These are phyloP conservation scores for Chaetoderma sp. DNA, from an alignment of 2,888 invertebrate genomes.

Conservation along the genomic window DNA sequence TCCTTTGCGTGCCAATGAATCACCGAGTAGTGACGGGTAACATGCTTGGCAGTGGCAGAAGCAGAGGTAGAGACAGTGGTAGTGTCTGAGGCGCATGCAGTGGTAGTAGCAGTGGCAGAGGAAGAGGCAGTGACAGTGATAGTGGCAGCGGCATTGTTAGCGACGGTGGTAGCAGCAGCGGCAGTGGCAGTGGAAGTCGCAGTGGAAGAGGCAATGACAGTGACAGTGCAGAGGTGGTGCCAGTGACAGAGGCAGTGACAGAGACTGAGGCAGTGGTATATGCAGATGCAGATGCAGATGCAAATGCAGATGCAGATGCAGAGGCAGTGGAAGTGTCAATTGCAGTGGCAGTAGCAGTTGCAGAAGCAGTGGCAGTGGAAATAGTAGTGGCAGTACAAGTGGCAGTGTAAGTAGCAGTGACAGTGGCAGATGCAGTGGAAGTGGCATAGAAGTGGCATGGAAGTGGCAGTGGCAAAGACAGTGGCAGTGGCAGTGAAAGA, in stretches of 20 bases:
- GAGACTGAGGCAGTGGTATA: neutral
- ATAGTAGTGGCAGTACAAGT: slow-evolving; percentile 5
- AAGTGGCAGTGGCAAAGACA: neutral
- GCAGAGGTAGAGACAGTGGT: no score
- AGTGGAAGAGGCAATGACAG: neutral
- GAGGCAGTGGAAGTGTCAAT: neutral
- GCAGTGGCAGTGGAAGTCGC: slow-evolving; percentile 7
- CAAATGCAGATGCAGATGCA: neutral
- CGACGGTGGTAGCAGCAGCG: slow-evolving; percentile 8
- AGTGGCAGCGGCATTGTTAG: slow-evolving; percentile 5
- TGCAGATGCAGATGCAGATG: neutral
- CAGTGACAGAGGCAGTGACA: neutral
- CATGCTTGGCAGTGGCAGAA: no score
- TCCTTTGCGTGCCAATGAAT: no score
- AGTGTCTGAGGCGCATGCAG: no score
- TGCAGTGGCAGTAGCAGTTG: neutral
- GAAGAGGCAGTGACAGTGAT: slow-evolving; percentile 9
- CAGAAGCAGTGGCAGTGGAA: neutral
- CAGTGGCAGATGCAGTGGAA: neutral
- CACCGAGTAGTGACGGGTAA: no score
- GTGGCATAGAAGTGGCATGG: no score
- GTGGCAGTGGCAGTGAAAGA: neutral
- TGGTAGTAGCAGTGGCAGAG: slow-evolving; percentile 10
- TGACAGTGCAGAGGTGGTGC: no score
- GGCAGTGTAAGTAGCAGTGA: neutral